Base-by-base conservation (phyloP, 2,888 invertebrate genomes). In the Pemphredon lugubris region DNA sequence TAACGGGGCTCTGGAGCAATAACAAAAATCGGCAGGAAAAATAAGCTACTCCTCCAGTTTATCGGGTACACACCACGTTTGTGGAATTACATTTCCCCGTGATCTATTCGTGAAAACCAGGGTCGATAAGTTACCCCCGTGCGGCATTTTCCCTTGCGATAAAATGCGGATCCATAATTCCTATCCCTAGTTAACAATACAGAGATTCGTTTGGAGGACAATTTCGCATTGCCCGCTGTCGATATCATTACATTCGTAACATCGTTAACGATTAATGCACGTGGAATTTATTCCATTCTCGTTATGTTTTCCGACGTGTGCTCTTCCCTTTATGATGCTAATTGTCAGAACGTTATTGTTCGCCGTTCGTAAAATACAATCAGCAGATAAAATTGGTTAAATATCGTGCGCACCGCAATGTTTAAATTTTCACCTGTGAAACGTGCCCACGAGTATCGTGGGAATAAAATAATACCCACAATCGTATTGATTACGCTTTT, bases 261-360 rank as follows among this genome's bases (percentile, higher is more conserved):
- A n/a, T n/a, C n/a, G n/a, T n/a, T n/a, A n/a, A n/a, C n/a, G n/a
- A n/a, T n/a, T n/a, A n/a, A n/a, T n/a, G n/a, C n/a, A n/a, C n/a
- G n/a, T n/a, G 45, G 60, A 73, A 73, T 73, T 72, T 71, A 73
- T 72, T 72, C 73, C 40, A 55, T 53, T 71, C 73, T 72, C 73
- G 73, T 72, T 73, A 73, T 73, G 73, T 73, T 73, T 45, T 58
- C 66, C 73, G 72, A 60, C 66, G 73, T 57, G 73, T 44, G 54
- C 37, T 65, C 57, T 57, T 61, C 61, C 73, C 59, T 73, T 73
- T 73, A 72, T 73, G 37, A 72, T 73, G 73, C 66, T 66, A 72
- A 73, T 73, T 73, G 73, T 58, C 73, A 72, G 57, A 57, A 51
- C 53, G 72, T 72, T 73, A 73, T 72, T 73, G 73, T 72, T 72